Base-by-base conservation (phyloP, 1,140 invertebrate genomes). In the Venustaconcha ellipsiformis region DNA sequence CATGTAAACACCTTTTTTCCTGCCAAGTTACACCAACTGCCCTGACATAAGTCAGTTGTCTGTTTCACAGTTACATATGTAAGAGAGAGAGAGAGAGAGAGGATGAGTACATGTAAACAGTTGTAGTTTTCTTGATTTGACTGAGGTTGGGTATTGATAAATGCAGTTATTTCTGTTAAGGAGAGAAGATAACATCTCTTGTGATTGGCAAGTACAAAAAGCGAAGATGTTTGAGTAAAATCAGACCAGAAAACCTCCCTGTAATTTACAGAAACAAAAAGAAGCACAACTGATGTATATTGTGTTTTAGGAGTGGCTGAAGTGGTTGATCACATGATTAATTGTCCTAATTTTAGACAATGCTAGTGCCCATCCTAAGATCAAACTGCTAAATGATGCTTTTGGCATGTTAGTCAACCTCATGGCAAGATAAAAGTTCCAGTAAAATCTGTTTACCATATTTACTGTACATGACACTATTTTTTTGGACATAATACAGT, bases 211-310 rank as follows among this genome's bases (percentile, higher is more conserved):
- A 63, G 59, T 60, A 4, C 4, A 20, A 57, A 14, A 56, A 63
- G 15, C 73, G 67, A 1, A 57, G 73, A 55, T 75, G 73, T 70
- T 75, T 75, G 26, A 63, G 67, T 23, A 17, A 20, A n/a, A 62
- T 62, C 12, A 18, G 17, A 17, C 23, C 26, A 20, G 68, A 69
- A 30, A 67, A 66, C 13, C 23, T 71, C 11, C 74, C 69, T 13
- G 60, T 76, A 18, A 12, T 57, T 20, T 76, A 76, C 57, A 59
- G 56, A 48, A 55, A 23, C 26, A 88, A 78, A 78, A 85, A 84
- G 62, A 91, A 87, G 88, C 91, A 14, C 92, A 91, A 91, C 92
- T 92, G 90, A 92, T 89, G 26, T 66, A 73, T n/a, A 74, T 80
- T 37, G 69, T 86, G 57, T 90, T 86, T 70, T 79, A 79, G 65